These are phyloP conservation scores for Colinus virginianus DNA, from an alignment of 2,113 vertebrate genomes.

Conservation along the genomic window DNA sequence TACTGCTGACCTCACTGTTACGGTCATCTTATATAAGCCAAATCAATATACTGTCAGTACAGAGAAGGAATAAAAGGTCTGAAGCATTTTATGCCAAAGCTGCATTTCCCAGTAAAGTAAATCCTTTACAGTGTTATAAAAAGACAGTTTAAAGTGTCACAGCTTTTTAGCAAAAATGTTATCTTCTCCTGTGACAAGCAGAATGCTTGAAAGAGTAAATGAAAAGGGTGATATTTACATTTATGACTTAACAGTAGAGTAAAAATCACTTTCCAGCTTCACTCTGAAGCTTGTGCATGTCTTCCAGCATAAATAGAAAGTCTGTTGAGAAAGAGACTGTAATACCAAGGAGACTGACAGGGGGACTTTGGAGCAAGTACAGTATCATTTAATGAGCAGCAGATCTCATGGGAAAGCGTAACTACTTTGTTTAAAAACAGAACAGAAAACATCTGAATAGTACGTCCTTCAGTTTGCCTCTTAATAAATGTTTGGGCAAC, in stretches of 20 bases:
- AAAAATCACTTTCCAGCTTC: not conserved
- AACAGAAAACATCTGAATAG: not conserved
- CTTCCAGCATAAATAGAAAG: not conserved
- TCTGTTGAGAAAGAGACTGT: not conserved
- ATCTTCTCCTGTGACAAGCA: not conserved
- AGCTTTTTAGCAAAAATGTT: not conserved
- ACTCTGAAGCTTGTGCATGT: not conserved
- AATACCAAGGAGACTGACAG: conserved; percentile 31
- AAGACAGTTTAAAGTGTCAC: not conserved
- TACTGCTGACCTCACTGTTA: not conserved
- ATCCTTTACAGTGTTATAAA: not conserved
- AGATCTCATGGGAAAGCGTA: not conserved
- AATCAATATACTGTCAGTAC: not conserved
- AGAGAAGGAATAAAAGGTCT: not conserved
- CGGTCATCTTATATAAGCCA: not conserved
- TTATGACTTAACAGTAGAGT: not conserved
- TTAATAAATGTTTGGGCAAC: not conserved
- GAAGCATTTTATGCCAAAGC: not conserved
- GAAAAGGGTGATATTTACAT: not conserved
- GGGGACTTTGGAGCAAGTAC: not conserved
- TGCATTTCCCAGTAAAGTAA: not conserved
- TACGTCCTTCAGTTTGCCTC: not conserved
- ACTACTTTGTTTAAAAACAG: not conserved
- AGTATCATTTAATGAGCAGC: not conserved
- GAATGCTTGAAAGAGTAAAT: not conserved